phyloP scores from a whole-genome alignment of 2,888 invertebrate species.

The Elaeidobius kamerunicus region DNA sequence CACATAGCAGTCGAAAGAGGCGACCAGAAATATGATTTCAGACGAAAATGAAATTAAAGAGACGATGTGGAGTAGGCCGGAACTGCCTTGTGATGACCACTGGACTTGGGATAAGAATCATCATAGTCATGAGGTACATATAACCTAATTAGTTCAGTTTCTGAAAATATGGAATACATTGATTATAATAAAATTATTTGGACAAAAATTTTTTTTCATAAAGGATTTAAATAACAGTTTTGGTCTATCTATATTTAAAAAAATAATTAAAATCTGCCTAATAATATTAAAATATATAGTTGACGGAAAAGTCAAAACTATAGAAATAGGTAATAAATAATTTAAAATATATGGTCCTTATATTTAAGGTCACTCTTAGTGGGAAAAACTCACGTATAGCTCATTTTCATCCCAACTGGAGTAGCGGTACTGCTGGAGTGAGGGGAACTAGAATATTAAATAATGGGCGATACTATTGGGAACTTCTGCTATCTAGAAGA shows the following conservation, averaged over 20 bases:
- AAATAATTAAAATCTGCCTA: too few species aligned
- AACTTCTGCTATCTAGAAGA: constrained; percentile 57
- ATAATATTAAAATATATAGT: too few species aligned
- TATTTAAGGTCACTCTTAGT: constrained; percentile 45
- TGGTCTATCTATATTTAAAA: too few species aligned
- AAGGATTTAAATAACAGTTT: not conserved
- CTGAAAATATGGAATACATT: too few species aligned
- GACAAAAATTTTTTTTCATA: not conserved
- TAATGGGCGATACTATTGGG: constrained; percentile 64
- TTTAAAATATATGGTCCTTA: too few species aligned
- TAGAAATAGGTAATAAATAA: too few species aligned
- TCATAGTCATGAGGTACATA: constrained; percentile 53
- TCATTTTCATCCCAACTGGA: constrained; percentile 74
- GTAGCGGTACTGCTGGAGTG: constrained; percentile 70
- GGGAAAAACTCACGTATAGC: constrained; percentile 57
- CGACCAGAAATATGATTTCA: constrained; percentile 14
- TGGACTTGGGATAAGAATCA: constrained; percentile 67
- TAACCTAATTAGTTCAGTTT: not conserved
- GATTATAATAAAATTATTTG: too few species aligned
- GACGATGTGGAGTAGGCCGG: constrained; percentile 1
- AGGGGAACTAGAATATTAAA: constrained; percentile 65
- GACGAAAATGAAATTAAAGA: constrained; percentile 9
- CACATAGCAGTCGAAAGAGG: constrained; percentile 19
- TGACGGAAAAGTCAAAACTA: too few species aligned
- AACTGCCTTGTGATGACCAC: constrained; percentile 54